phyloP scores from a whole-genome alignment of 2,113 vertebrate genomes.

The Hippocampus barbouri region DNA sequence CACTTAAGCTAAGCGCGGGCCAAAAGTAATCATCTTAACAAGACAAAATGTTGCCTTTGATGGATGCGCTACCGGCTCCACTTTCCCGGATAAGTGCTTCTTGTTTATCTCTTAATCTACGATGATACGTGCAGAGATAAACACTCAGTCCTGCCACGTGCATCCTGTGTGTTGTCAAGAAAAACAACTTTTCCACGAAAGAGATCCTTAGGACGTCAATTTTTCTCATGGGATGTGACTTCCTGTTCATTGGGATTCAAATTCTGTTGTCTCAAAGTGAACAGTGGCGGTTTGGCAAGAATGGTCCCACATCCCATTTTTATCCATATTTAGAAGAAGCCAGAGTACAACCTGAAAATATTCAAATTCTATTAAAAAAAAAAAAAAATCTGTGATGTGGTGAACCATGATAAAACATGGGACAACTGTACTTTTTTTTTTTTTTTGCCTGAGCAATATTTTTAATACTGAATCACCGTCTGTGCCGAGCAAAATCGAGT shows the following conservation, averaged over 20 bases:
- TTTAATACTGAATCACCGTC: neutral
- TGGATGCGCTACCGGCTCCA: slow-evolving; percentile 1
- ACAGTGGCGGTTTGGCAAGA: no score
- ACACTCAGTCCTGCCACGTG: slow-evolving; percentile 24
- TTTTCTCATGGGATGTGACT: slow-evolving; percentile 45
- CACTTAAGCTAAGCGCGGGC: slow-evolving; percentile 21
- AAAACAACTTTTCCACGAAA: slow-evolving; percentile 28
- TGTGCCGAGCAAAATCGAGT: slow-evolving; percentile 26
- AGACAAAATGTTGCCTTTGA: slow-evolving; percentile 37
- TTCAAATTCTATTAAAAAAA: no score
- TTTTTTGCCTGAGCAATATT: neutral
- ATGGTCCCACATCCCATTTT: no score
- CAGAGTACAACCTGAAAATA: no score
- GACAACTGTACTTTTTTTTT: neutral
- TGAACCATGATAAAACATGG: no score
- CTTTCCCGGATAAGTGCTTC: slow-evolving; percentile 29
- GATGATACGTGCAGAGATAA: slow-evolving; percentile 28
- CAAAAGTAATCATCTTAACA: slow-evolving; percentile 44
- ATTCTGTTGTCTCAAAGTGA: no score
- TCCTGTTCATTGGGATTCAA: no score
- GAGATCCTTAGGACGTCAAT: slow-evolving; percentile 35
- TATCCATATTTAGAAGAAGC: no score
- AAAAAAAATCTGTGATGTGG: no score
- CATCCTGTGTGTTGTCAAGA: slow-evolving; percentile 34
- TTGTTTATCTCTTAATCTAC: slow-evolving; percentile 34